These are phyloP conservation scores for Lepidostoma basale DNA, from an alignment of 1,140 invertebrate species.

Conservation along the genomic window DNA sequence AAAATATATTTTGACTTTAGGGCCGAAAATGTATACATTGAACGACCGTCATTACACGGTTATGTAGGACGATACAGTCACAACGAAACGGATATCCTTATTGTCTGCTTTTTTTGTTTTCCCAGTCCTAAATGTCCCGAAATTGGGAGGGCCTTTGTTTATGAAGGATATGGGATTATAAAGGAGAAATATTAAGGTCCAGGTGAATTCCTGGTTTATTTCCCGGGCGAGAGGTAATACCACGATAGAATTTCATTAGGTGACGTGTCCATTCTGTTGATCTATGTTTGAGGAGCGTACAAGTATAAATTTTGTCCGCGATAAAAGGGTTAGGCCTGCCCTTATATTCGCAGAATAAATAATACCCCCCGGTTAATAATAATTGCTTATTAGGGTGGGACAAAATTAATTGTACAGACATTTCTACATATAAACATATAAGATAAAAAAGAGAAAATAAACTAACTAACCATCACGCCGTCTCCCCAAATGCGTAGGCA, in stretches of 20 bases:
- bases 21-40: too few species aligned
- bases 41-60: constrained; percentile 8
- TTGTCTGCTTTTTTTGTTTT: not conserved
- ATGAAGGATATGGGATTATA: constrained; percentile 7
- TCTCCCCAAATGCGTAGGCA: too few species aligned
- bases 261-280: not conserved
- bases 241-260: constrained; percentile 4
- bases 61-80: not conserved
- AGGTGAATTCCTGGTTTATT: constrained; percentile 1
- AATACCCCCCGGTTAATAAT: too few species aligned
- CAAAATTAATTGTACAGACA: too few species aligned
- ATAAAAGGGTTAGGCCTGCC: not conserved
- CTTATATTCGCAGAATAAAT: not conserved
- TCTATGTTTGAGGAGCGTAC: not conserved
- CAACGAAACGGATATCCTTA: not conserved
- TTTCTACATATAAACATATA: too few species aligned
- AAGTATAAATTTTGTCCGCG: not conserved
- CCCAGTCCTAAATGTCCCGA: constrained; percentile 2
- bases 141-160: constrained; percentile 15
- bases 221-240: not conserved
- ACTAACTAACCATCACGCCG: too few species aligned
- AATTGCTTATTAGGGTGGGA: too few species aligned
- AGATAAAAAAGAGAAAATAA: too few species aligned
- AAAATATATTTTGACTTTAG: too few species aligned
- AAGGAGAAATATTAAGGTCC: constrained; percentile 15